Base-by-base conservation (phyloP, 2,888 invertebrate species). In the Dastarcus helophoroides region DNA sequence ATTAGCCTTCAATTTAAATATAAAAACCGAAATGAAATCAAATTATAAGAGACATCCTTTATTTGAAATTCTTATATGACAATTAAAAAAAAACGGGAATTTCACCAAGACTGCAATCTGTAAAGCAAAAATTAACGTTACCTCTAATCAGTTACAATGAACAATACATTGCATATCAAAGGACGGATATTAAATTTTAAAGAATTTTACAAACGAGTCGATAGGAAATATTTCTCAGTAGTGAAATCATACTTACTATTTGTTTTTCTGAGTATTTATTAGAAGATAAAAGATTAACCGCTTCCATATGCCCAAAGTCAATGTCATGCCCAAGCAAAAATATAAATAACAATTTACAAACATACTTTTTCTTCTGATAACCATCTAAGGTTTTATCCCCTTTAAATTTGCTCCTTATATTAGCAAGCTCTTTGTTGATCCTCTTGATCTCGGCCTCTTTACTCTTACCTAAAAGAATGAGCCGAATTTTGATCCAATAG, bases 241-340 rank as follows among this genome's bases (percentile, higher is more conserved):
- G n/a, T n/a, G n/a, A n/a, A n/a, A n/a, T n/a, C n/a, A n/a, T 37
- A 67, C 75, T 71, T 68, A 82, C 91, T 66, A 99, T 98, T 73
- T 99, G 98, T 70, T 99, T 99, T 63, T 99, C 98, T 29, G 98
- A 97, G 69, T 99, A 99, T 71, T 98, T 99, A 64, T 99, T 99
- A 38, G 98, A 98, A 42, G 95, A 95, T 36, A 99, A 76, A 46
- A 99, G 71, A 65, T 99, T 99, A 48, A 99, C 98, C 30, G 98
- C 98, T 68, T 99, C 98, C 97, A 98, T 98, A 66, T 98, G 97
- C 41, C 98, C 98, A 65, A 99, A 99, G 68, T 99, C 98, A 62
- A 99, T 98, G 67, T 99, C 98, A 67, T 99, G 97, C 43, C 98
- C 98, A 51, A 99, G 78, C 44, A 99, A 72, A 67, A 98, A 99